Evolutionary conservation across 2,888 invertebrate species (phyloP), one percentile per base, ranked within the genome.

Genomic region (Drosophila lacicola): DNA sequence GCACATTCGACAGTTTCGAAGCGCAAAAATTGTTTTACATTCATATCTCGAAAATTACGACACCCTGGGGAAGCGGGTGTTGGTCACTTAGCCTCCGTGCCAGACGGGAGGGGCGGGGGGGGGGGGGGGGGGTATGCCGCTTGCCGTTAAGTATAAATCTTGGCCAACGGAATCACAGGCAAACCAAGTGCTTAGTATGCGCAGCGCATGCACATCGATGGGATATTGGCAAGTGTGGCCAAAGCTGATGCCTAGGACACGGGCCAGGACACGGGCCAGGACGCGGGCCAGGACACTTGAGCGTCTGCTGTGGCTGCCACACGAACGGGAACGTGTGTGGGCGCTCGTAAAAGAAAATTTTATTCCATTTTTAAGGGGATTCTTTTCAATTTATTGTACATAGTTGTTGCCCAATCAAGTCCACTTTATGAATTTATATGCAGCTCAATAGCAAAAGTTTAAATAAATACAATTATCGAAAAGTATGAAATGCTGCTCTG

Each of bases 31-130:
- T 90, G 91, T 91, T 91, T 91, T 90, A 90, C 91, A 92, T 92
- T 92, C 92, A 92, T 92, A 92, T 91, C 91, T 92, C 89, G 90
- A 88, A 89, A 90, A 85, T 90, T 91, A 92, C 91, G 91, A 90
- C 87, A 91, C 92, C 90, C 92, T 50, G 65, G 92, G 91, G 92
- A 91, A 80, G 74, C 70, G 69, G 73, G 66, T 72, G 70, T 73
- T 82, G 84, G 89, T 85, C 89, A 87, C 81, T 84, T 71, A 57
- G 69, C 58, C 70, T 29, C 6, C 2, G 8, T 8, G 29, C 0
- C 8, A 29, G 29, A 8, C 8, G 8, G 8, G 2, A 2, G 29
- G 29, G 25, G 46, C 1, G 14, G 14, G 11, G 19, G 25, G 33
- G 17, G n/a, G 21, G 29, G 17, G 47, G 17, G 21, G 21, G 4